Conservation (phyloP, 2,888 invertebrate genomes). For the Syrista parreyssii region DNA sequence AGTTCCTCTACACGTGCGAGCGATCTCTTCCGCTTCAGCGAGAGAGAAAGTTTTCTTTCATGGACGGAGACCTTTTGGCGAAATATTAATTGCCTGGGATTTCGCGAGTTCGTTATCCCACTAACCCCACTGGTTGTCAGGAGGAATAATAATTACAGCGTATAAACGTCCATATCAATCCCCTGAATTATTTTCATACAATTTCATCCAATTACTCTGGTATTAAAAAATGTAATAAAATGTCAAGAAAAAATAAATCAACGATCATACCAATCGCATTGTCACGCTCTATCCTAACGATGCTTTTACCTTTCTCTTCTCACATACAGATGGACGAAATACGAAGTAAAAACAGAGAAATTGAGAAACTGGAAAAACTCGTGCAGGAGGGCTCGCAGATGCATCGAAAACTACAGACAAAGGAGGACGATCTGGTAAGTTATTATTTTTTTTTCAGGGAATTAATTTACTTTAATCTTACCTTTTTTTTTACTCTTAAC, state of each 20-base stretch:
- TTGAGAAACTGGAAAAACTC: conserved; percentile 52
- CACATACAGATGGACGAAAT: conserved; percentile 50
- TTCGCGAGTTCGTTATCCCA: conserved; percentile 6
- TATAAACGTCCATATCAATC: background rate
- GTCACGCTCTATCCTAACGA: background rate
- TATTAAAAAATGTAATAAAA: background rate
- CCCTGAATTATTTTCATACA: background rate
- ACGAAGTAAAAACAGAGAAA: conserved; percentile 49
- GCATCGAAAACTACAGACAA: conserved; percentile 39
- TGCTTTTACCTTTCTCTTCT: background rate
- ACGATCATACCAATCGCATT: background rate
- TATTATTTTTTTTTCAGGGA: conserved; percentile 3
- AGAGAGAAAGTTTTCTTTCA: conserved; percentile 2
- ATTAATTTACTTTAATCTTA: conserved; percentile 1
- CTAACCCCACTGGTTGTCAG: background rate
- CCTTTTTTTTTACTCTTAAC: background rate
- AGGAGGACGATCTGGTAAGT: conserved; percentile 46
- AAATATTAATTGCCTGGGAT: conserved; percentile 1
- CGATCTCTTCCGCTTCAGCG: background rate
- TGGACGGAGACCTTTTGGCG: background rate
- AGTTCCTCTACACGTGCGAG: background rate
- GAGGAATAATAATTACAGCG: background rate
- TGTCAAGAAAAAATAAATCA: background rate
- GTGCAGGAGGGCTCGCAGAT: conserved; percentile 29
- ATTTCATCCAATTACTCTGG: too few species aligned